Percentiles rank a stretch among this genome's conserved stretches.
Evolutionary conservation across 2,797 vertebrate species (phyloP).

Genomic region (Strix occidentalis): DNA sequence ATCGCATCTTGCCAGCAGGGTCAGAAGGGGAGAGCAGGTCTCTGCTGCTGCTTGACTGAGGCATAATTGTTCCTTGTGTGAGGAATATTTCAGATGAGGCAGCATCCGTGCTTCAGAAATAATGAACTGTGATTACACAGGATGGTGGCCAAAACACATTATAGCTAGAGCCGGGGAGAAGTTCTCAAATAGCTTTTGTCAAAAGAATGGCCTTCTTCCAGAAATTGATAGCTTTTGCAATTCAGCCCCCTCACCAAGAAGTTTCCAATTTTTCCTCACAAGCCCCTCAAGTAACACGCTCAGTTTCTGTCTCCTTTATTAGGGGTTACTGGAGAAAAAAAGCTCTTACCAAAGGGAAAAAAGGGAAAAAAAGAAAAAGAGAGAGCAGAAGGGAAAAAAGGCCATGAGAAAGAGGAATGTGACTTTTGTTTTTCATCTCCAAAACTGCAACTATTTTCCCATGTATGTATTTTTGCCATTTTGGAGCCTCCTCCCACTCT

Average conservation of each 20-base stretch:
- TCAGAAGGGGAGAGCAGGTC: background rate
- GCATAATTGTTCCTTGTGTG: background rate
- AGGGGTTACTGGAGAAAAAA: background rate
- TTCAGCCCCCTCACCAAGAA: conserved; percentile 45
- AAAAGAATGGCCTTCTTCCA: conserved; percentile 45
- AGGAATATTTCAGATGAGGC: background rate
- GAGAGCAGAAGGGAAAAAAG: background rate
- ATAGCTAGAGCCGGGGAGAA: conserved; percentile 16
- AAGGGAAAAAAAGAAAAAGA: background rate
- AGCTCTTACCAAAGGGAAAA: background rate
- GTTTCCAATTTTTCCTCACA: conserved; percentile 2
- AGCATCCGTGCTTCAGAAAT: conserved; percentile 34
- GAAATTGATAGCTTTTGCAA: conserved; percentile 2
- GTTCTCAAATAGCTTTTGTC: conserved; percentile 46
- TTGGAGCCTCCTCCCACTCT: background rate
- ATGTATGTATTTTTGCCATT: background rate
- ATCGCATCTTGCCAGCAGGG: background rate
- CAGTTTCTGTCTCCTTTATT: background rate
- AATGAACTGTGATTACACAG: conserved; percentile 48
- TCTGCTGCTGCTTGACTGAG: background rate
- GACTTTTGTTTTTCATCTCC: background rate
- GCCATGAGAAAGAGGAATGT: background rate
- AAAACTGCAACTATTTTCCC: background rate
- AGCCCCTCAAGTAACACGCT: background rate
- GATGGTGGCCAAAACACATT: conserved; percentile 36